Conservation (phyloP, 2,113 vertebrate genomes). For the Seriola aureovittata region DNA sequence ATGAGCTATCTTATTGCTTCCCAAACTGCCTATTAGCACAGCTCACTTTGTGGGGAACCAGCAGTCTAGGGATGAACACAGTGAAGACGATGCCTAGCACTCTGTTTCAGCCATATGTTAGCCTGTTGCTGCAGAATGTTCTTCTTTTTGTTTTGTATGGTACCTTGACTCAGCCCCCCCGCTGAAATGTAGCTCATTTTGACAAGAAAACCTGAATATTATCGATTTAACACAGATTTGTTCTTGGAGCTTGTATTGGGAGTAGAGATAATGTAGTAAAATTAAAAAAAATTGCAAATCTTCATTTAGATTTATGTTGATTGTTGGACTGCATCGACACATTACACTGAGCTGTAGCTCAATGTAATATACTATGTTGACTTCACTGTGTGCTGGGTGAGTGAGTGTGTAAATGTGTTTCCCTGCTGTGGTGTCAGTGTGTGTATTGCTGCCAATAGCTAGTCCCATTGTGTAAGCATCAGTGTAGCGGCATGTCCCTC, state of each 20-base stretch:
- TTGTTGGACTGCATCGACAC: constrained; percentile 4
- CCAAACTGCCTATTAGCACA: constrained; percentile 81
- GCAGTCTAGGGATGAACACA: constrained; percentile 61
- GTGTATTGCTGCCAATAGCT: constrained; percentile 62
- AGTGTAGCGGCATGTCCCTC: constrained; percentile 69
- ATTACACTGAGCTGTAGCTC: constrained; percentile 10
- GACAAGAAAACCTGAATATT: constrained; percentile 17
- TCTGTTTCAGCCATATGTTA: constrained; percentile 45
- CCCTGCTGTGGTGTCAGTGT: constrained; percentile 33
- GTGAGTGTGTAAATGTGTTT: constrained; percentile 34
- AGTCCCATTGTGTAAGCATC: constrained; percentile 71
- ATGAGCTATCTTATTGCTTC: constrained; percentile 76
- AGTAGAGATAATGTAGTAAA: not conserved
- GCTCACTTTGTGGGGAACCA: constrained; percentile 70
- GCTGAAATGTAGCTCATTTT: constrained; percentile 33
- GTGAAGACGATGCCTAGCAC: constrained; percentile 31
- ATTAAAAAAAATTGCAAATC: constrained; percentile 9
- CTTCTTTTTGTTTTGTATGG: constrained; percentile 11
- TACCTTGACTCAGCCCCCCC: not conserved
- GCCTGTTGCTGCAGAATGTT: not conserved
- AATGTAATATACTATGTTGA: constrained; percentile 13
- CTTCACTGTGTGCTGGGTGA: constrained; percentile 12
- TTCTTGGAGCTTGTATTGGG: not conserved
- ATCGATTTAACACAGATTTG: constrained; percentile 22
- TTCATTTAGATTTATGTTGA: not conserved